phyloP scores from a whole-genome alignment of 2,797 vertebrate species.

The Phyllotis vaccarum region DNA sequence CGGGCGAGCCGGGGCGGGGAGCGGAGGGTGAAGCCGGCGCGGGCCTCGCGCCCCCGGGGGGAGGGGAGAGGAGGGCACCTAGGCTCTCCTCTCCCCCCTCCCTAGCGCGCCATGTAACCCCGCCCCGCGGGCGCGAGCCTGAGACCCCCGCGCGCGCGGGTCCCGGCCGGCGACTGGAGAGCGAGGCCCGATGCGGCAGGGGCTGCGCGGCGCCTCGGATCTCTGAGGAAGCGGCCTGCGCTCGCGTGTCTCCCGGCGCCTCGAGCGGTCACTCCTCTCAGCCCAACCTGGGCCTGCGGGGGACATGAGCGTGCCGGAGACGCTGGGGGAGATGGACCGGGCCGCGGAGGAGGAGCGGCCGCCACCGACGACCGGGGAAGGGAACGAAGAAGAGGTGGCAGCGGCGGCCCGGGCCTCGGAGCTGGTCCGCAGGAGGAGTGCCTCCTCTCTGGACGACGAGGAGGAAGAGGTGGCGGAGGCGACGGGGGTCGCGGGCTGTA shows the following conservation, averaged over 20 bases:
- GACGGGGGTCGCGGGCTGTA: constrained; percentile 60
- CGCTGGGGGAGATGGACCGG: constrained; percentile 74
- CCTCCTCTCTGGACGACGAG: constrained; percentile 66
- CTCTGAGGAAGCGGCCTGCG: constrained; percentile 62
- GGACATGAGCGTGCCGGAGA: constrained; percentile 78
- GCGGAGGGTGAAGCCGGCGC: constrained; percentile 54
- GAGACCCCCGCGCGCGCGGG: constrained; percentile 76
- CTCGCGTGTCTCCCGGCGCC: constrained; percentile 28
- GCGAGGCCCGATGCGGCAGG: constrained; percentile 40
- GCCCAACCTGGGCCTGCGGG: constrained; percentile 42
- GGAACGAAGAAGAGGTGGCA: constrained; percentile 41
- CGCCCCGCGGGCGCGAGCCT: constrained; percentile 74
- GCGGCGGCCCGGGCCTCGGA: constrained; percentile 37
- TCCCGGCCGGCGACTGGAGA: constrained; percentile 52
- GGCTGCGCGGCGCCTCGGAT: constrained; percentile 50
- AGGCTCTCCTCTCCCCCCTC: constrained; percentile 81
- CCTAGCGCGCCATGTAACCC: constrained; percentile 80
- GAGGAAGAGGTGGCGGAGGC: constrained; percentile 58
- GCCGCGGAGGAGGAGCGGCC: constrained; percentile 76
- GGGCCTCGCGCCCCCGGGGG: constrained; percentile 67
- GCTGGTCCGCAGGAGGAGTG: constrained; percentile 30
- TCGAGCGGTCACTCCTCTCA: constrained; percentile 37
- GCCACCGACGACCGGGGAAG: constrained; percentile 24
- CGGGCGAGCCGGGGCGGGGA: background rate
- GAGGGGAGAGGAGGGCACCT: constrained; percentile 81